Evolutionary conservation across 1,140 invertebrate species (phyloP).

Genomic region (Dreissena rostriformis): DNA sequence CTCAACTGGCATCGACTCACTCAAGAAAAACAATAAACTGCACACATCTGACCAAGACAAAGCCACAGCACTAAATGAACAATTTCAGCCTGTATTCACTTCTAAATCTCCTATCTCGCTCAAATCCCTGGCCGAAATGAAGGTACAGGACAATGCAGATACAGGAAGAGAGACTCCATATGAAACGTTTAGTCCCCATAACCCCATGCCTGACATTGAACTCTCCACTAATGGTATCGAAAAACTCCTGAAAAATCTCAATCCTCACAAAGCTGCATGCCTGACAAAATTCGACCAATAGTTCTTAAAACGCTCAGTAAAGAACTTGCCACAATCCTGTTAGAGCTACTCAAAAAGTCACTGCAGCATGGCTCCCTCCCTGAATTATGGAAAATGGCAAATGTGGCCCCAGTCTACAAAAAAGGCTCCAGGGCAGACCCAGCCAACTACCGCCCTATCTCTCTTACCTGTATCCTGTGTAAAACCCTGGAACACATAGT

Average conservation of each 20-base stretch:
- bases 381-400: neutral
- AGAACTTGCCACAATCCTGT: slow-evolving; percentile 7
- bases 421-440: slow-evolving; percentile 17
- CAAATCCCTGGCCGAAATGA: slow-evolving; percentile 19
- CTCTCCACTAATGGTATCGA: slow-evolving; percentile 25
- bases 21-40: neutral
- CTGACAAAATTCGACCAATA: slow-evolving; percentile 18
- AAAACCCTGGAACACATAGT: slow-evolving; percentile 50
- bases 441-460: slow-evolving; percentile 33
- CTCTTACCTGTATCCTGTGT: slow-evolving; percentile 30
- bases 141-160: slow-evolving; percentile 7
- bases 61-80: neutral
- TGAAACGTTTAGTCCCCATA: neutral
- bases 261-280: slow-evolving; percentile 26
- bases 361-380: neutral
- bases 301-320: slow-evolving; percentile 3
- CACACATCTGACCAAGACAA: slow-evolving; percentile 3
- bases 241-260: slow-evolving; percentile 32
- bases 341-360: slow-evolving; percentile 1
- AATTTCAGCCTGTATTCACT: slow-evolving; percentile 13
- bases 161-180: neutral
- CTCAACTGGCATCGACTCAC: neutral
- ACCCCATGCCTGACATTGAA: slow-evolving; percentile 13
- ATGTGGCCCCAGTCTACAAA: slow-evolving; percentile 17
- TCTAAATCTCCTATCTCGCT: neutral